A percentile compares a stretch with the other conserved stretches of the same genome.
Conservation (phyloP, 2,797 vertebrate genomes). For the Synaphobranchus kaupii region DNA sequence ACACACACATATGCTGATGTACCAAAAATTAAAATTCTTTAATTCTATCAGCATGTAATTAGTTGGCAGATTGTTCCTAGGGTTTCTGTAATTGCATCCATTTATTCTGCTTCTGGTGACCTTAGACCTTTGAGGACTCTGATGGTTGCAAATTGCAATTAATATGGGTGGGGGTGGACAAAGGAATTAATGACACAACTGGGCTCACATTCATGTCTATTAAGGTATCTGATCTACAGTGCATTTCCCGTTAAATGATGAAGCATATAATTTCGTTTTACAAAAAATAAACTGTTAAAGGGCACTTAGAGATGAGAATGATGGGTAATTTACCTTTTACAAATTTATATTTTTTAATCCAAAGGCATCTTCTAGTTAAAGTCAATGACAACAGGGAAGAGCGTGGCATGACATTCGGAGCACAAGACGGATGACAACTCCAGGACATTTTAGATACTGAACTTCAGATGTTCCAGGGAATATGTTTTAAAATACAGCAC, state of each 20-base stretch:
- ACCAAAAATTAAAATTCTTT: slow-evolving; percentile 23
- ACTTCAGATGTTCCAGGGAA: not conserved
- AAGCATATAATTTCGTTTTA: not conserved
- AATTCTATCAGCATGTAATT: slow-evolving; percentile 32
- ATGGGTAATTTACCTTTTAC: not conserved
- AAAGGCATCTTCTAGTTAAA: not conserved
- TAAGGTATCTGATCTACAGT: slow-evolving; percentile 6
- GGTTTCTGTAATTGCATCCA: slow-evolving; percentile 16
- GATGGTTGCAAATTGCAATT: slow-evolving; percentile 20
- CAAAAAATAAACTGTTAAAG: not conserved
- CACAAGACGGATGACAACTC: not conserved
- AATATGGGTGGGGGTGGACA: not conserved
- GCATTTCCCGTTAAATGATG: slow-evolving; percentile 12
- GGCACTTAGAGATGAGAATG: not conserved
- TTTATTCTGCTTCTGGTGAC: slow-evolving; percentile 19
- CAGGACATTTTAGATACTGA: not conserved
- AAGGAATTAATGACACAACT: slow-evolving; percentile 13
- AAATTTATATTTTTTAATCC: not conserved
- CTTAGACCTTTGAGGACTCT: slow-evolving; percentile 23
- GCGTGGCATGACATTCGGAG: not conserved
- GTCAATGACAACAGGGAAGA: not conserved
- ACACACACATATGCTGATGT: slow-evolving; percentile 13
- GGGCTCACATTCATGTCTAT: not conserved
- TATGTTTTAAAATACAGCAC: not conserved
- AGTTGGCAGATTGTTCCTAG: slow-evolving; percentile 9